Evolutionary conservation across 2,888 invertebrate genomes (phyloP).

Genomic region (Nymphalis urticae): DNA sequence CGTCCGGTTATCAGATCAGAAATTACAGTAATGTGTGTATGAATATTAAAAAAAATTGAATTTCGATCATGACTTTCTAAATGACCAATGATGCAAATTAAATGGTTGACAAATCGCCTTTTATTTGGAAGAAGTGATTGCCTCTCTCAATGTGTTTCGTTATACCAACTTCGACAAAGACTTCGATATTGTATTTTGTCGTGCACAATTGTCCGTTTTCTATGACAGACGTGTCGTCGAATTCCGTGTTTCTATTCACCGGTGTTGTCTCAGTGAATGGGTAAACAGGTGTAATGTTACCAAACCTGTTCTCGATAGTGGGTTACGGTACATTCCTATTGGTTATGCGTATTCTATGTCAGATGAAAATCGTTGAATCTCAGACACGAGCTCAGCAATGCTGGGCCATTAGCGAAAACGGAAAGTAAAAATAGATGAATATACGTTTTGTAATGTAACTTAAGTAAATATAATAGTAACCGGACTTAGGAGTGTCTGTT

Average conservation of each 20-base stretch:
- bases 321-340: conserved; percentile 36
- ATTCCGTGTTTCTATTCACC: conserved; percentile 28
- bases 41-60: neutral
- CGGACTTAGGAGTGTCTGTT: conserved; percentile 50
- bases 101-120: neutral
- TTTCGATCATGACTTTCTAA: conserved; percentile 7
- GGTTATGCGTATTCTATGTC: conserved; percentile 34
- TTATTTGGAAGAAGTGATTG: neutral
- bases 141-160: conserved; percentile 6
- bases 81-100: conserved; percentile 4
- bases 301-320: conserved; percentile 39
- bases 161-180: conserved; percentile 6
- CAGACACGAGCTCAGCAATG: neutral
- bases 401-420: neutral
- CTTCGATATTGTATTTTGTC: conserved; percentile 1
- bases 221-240: conserved; percentile 26
- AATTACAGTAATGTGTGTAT: neutral
- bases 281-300: conserved; percentile 41
- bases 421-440: conserved; percentile 7
- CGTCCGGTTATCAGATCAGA: conserved; percentile 43
- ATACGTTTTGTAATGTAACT: conserved; percentile 14
- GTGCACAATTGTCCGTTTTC: conserved; percentile 23
- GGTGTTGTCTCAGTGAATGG: conserved; percentile 34
- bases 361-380: conserved; percentile 18
- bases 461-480: conserved; percentile 37